These are phyloP conservation scores for Labrus mixtus DNA, from an alignment of 2,113 vertebrate species.

Conservation along the genomic window DNA sequence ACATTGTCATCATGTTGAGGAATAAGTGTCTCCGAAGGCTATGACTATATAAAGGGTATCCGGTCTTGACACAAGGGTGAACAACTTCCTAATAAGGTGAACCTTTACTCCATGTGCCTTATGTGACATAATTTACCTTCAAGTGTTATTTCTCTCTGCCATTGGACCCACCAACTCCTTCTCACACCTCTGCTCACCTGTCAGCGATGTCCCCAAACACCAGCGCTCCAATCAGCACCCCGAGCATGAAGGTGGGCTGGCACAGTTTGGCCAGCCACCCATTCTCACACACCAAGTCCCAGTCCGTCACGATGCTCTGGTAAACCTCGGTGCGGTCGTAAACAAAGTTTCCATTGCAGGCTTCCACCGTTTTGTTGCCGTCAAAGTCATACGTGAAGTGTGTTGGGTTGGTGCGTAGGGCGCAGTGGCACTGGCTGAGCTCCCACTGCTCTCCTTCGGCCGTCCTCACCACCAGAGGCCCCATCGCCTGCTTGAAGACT, in stretches of 20 bases:
- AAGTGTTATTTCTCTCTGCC: too few relatives aligned
- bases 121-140: too few relatives aligned
- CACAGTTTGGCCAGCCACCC: constrained; percentile 91
- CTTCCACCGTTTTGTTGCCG: constrained; percentile 83
- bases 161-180: not conserved
- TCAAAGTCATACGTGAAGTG: constrained; percentile 82
- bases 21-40: not conserved
- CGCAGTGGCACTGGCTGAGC: constrained; percentile 86
- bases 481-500: constrained; percentile 68
- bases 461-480: constrained; percentile 85
- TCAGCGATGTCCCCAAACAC: constrained; percentile 93
- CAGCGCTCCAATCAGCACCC: constrained; percentile 91
- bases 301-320: constrained; percentile 90
- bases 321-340: constrained; percentile 88
- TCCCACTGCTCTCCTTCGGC: constrained; percentile 91
- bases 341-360: constrained; percentile 85
- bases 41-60: too few relatives aligned
- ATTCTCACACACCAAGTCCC: constrained; percentile 92
- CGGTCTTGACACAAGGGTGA: too few relatives aligned
- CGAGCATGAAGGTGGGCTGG: constrained; percentile 94
- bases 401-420: constrained; percentile 72
- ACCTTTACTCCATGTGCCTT: too few relatives aligned
- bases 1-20: not conserved
- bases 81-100: too few relatives aligned
- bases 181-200: constrained; percentile 83